phyloP scores from a whole-genome alignment of 2,113 vertebrate genomes.

The Datnioides undecimradiatus region DNA sequence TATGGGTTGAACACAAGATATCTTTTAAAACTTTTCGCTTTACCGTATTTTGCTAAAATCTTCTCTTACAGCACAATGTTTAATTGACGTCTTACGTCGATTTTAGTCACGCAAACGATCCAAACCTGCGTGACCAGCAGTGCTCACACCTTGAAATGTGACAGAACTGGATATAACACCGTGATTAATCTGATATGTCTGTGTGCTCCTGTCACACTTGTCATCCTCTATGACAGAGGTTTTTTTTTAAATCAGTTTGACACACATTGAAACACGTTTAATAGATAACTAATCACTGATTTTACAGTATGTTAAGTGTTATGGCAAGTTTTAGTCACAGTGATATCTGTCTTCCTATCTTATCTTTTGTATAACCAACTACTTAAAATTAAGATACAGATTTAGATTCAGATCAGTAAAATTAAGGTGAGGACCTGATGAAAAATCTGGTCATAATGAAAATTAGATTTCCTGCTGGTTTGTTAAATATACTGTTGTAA shows the following conservation, averaged over 20 bases:
- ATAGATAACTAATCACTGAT: too few relatives aligned
- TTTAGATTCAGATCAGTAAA: too few relatives aligned
- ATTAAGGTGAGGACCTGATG: not conserved
- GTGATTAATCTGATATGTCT: too few relatives aligned
- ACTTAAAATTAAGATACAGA: too few relatives aligned
- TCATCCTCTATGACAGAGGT: not conserved
- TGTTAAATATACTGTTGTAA: too few relatives aligned
- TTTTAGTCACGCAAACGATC: not conserved
- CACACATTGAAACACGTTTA: too few relatives aligned
- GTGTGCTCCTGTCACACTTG: not conserved
- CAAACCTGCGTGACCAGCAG: not conserved
- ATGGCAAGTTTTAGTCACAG: too few relatives aligned
- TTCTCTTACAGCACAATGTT: not conserved
- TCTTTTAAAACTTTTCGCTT: not conserved
- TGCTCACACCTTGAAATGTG: slow-evolving; percentile 26
- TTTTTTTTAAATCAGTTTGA: not conserved
- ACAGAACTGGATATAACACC: not conserved
- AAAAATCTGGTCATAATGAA: not conserved
- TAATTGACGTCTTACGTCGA: not conserved
- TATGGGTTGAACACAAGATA: too few relatives aligned
- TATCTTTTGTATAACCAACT: not conserved
- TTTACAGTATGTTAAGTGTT: too few relatives aligned
- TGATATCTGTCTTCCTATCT: not conserved
- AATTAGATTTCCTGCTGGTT: too few relatives aligned
- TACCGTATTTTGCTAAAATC: not conserved